These are phyloP conservation scores for Dicycla oo DNA, from an alignment of 2,888 invertebrate genomes.

Conservation along the genomic window DNA sequence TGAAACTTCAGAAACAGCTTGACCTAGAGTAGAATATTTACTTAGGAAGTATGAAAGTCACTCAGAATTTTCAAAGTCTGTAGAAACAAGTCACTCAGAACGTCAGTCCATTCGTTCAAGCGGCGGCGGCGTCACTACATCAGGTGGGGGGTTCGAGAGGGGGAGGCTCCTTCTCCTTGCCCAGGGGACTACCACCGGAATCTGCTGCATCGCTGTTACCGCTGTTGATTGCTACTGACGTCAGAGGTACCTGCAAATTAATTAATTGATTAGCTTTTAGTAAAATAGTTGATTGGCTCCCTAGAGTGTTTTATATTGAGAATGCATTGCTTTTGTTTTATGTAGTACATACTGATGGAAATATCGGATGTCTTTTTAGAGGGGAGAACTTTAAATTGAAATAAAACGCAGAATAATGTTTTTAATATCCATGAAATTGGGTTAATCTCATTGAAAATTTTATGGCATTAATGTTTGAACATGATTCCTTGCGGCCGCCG, in stretches of 20 bases:
- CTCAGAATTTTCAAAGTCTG: slow-evolving; percentile 18
- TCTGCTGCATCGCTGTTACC: slow-evolving; percentile 80
- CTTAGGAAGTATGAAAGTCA: slow-evolving; percentile 40
- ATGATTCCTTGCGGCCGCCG: too few species aligned
- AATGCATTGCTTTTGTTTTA: slow-evolving; percentile 5
- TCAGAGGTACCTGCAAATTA: slow-evolving; percentile 82
- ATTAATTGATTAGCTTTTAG: slow-evolving; percentile 38
- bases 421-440: too few species aligned
- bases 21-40: slow-evolving; percentile 13
- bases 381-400: too few species aligned
- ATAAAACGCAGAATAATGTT: too few species aligned
- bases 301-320: neutral
- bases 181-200: slow-evolving; percentile 76
- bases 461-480: too few species aligned
- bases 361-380: too few species aligned
- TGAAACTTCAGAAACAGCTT: neutral
- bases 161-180: slow-evolving; percentile 76
- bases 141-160: slow-evolving; percentile 81
- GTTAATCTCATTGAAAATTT: too few species aligned
- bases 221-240: slow-evolving; percentile 85
- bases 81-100: slow-evolving; percentile 41
- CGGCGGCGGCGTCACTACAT: slow-evolving; percentile 71
- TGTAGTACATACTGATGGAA: neutral
- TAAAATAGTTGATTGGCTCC: slow-evolving; percentile 1
- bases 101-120: slow-evolving; percentile 53